These are phyloP conservation scores for Lithophane ornitopus DNA, from an alignment of 2,888 invertebrate species.

Conservation along the genomic window DNA sequence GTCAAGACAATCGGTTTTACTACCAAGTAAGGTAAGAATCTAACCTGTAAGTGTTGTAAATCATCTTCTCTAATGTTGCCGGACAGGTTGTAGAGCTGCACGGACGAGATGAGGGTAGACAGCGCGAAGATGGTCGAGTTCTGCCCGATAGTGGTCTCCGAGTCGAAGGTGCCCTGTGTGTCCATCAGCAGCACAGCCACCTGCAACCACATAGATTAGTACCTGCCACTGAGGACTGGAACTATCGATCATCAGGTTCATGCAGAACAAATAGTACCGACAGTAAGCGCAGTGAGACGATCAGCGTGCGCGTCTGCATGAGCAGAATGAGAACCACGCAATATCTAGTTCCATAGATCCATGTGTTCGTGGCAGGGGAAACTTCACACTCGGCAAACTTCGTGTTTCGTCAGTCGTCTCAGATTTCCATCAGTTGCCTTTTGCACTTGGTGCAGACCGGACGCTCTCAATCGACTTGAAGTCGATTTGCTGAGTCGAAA, in stretches of 20 bases:
- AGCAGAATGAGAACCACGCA: not conserved
- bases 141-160: constrained; percentile 97
- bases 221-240: not conserved
- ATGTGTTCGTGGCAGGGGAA: constrained; percentile 2
- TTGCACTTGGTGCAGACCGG: no score
- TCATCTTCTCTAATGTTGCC: constrained; percentile 99
- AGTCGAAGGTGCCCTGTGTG: constrained; percentile 98
- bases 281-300: not conserved
- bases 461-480: no score
- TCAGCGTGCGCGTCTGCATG: no score
- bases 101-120: constrained; percentile 98
- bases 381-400: no score
- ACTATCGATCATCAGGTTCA: not conserved
- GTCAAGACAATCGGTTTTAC: not conserved
- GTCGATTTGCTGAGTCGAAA: no score
- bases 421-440: no score
- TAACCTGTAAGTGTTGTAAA: constrained; percentile 96
- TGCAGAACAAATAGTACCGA: not conserved
- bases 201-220: constrained; percentile 77
- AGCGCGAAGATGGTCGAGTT: constrained; percentile 94
- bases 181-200: constrained; percentile 96
- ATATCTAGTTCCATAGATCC: not conserved
- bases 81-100: constrained; percentile 98
- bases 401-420: no score
- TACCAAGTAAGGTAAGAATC: not conserved